Conservation (phyloP, 1,140 invertebrate genomes). For the Muscidifurax raptorellus region DNA sequence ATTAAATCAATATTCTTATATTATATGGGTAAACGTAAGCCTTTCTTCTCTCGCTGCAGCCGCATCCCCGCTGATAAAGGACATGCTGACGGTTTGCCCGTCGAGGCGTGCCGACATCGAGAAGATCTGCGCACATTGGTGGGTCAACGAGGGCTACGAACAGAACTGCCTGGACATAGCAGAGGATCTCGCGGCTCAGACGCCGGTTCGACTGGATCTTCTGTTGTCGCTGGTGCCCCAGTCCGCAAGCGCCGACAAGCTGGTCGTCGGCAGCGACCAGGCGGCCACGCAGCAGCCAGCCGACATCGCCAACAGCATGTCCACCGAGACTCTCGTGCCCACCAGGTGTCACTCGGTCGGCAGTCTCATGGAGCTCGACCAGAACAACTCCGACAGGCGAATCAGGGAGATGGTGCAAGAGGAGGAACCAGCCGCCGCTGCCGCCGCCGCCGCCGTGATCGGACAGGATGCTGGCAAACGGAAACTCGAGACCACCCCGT, state of each 20-base stretch:
- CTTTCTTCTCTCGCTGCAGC: conserved; percentile 78
- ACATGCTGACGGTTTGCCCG: conserved; percentile 95
- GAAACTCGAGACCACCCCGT: conserved; percentile 80
- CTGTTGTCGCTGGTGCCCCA: conserved; percentile 89
- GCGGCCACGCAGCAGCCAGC: conserved; percentile 69
- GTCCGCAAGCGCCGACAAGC: conserved; percentile 80
- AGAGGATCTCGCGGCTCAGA: conserved; percentile 91
- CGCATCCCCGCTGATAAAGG: conserved; percentile 94
- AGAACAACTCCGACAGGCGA: conserved; percentile 77
- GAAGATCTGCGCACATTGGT: conserved; percentile 96
- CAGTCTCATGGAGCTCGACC: conserved; percentile 80
- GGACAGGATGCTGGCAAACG: conserved; percentile 60
- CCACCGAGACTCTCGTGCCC: conserved; percentile 71
- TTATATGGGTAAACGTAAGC: too few relatives aligned
- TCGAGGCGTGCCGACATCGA: conserved; percentile 92
- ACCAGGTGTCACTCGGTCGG: conserved; percentile 81
- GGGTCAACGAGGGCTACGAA: conserved; percentile 92
- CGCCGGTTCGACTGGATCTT: conserved; percentile 91
- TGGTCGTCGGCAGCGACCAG: conserved; percentile 77
- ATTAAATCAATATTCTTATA: too few relatives aligned
- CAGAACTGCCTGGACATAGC: conserved; percentile 90
- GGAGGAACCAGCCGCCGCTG: conserved; percentile 64
- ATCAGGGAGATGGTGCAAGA: conserved; percentile 82
- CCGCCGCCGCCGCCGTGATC: conserved; percentile 55
- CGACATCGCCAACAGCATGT: conserved; percentile 62